A percentile compares a stretch with the other conserved stretches of the same genome.
Evolutionary conservation across 2,888 invertebrate genomes (phyloP).

Genomic region (Stenchaetothrips biformis): DNA sequence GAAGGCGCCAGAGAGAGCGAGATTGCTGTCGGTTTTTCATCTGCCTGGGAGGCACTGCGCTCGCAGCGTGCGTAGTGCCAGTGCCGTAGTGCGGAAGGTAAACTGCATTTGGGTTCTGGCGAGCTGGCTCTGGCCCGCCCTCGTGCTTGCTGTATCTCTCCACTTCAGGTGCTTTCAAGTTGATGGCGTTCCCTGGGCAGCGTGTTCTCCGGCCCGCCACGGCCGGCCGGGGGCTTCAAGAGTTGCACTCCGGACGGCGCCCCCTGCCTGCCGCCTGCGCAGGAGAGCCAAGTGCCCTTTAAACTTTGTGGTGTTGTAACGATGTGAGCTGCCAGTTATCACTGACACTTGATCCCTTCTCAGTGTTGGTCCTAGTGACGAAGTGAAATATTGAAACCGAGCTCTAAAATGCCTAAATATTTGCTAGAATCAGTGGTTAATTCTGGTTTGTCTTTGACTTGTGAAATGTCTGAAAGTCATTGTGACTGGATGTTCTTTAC

Average conservation of each 20-base stretch:
- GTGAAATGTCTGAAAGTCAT: neutral
- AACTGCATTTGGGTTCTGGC: neutral
- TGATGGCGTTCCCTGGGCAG: too few relatives aligned
- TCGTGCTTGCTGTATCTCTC: neutral
- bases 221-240: neutral
- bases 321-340: neutral
- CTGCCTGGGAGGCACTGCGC: neutral
- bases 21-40: neutral
- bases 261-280: neutral
- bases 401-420: neutral
- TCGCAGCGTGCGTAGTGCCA: neutral
- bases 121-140: neutral
- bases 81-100: too few relatives aligned
- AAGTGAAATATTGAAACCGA: neutral
- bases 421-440: neutral
- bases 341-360: neutral
- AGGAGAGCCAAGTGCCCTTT: slow-evolving; percentile 6
- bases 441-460: neutral
- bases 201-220: neutral
- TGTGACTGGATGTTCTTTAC: neutral
- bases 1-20: neutral
- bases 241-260: neutral
- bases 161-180: neutral
- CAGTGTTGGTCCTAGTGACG: neutral
- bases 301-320: neutral